Evolutionary conservation across 2,888 invertebrate species (phyloP).

Genomic region (Caenorhabditis panamensis): DNA sequence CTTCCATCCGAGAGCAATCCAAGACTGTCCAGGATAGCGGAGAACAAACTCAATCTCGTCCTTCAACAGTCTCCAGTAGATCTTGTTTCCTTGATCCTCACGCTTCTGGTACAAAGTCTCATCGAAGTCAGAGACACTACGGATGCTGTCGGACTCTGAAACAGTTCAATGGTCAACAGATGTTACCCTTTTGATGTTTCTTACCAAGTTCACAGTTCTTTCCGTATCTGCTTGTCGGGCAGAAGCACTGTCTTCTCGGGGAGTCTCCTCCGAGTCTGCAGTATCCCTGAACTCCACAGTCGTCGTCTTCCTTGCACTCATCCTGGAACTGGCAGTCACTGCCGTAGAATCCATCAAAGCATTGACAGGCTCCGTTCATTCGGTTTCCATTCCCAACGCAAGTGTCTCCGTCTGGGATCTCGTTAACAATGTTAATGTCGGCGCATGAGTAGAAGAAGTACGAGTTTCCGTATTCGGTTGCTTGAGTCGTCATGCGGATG

Average conservation of each 20-base stretch:
- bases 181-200: not conserved
- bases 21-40: conserved; percentile 91
- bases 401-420: conserved; percentile 86
- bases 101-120: conserved; percentile 68
- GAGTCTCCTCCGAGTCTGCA: conserved; percentile 86
- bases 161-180: not conserved
- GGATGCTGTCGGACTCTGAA: conserved; percentile 64
- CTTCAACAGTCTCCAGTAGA: conserved; percentile 88
- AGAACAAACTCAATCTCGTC: conserved; percentile 90
- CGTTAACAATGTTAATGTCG: conserved; percentile 85
- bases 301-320: conserved; percentile 90
- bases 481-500: conserved; percentile 91
- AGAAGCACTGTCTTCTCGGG: conserved; percentile 86
- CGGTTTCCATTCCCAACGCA: conserved; percentile 89
- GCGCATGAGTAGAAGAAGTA: conserved; percentile 97
- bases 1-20: conserved; percentile 94
- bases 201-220: conserved; percentile 65
- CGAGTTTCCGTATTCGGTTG: conserved; percentile 90
- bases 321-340: conserved; percentile 83
- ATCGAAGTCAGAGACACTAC: conserved; percentile 70
- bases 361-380: conserved; percentile 79
- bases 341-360: conserved; percentile 52
- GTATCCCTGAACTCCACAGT: conserved; percentile 90
- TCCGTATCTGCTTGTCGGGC: conserved; percentile 89
- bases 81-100: conserved; percentile 85